Evolutionary conservation across 2,113 vertebrate genomes (phyloP).

Genomic region (Zosterops japonicus): DNA sequence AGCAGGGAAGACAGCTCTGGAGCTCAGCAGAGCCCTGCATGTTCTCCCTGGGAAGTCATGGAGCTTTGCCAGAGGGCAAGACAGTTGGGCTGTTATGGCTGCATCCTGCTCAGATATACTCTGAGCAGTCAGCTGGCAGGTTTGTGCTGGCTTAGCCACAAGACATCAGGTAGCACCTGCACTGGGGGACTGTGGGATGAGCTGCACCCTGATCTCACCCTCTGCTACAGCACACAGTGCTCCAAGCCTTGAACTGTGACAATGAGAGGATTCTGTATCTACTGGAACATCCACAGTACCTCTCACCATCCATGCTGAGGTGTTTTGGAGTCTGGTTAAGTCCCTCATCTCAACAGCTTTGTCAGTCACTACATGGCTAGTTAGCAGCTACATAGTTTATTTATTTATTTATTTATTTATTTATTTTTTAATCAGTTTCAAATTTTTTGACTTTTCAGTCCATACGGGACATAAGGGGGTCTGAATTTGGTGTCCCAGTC

Average conservation of each 20-base stretch:
- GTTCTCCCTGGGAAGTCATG: not conserved
- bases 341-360: not conserved
- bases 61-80: not conserved
- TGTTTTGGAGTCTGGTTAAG: not conserved
- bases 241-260: not conserved
- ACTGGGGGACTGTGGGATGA: accelerated
- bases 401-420: too few relatives aligned
- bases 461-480: not conserved
- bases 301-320: not conserved
- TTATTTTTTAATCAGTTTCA: not conserved
- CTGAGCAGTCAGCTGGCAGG: not conserved
- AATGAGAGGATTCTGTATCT: not conserved
- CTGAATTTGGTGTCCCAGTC: not conserved
- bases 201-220: not conserved
- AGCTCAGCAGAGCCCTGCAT: accelerated
- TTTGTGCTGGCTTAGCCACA: not conserved
- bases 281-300: not conserved
- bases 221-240: not conserved
- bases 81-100: not conserved
- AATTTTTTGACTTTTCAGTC: not conserved
- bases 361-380: not conserved
- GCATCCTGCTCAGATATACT: not conserved
- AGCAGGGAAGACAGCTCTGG: not conserved
- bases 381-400: not conserved
- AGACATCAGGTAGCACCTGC: not conserved